Evolutionary conservation across 64 coral and sea anemone genomes (phyloP).

Genomic region (Montipora sp.): DNA sequence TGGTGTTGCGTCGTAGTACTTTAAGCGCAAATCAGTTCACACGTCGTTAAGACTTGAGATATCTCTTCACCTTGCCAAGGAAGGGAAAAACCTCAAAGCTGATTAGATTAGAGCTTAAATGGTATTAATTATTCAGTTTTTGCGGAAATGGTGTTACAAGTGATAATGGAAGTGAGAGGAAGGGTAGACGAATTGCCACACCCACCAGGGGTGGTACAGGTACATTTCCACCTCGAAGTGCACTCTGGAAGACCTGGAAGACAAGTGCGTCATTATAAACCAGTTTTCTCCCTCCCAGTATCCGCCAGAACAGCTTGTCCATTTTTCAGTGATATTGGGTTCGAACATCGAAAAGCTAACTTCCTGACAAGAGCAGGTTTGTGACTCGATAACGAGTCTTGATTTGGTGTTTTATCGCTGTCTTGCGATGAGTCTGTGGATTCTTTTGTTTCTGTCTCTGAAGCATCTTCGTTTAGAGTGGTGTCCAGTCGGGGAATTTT

Average conservation of each 20-base stretch:
- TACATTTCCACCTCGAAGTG: neutral
- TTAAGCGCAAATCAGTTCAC: too few species aligned
- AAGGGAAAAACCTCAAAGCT: too few species aligned
- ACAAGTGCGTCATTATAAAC: neutral
- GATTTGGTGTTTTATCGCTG: conserved; percentile 45
- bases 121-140: too few species aligned
- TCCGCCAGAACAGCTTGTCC: neutral
- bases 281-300: neutral
- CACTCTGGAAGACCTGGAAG: neutral
- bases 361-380: conserved; percentile 85
- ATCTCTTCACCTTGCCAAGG: too few species aligned
- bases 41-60: too few species aligned
- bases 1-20: too few species aligned
- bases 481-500: conserved; percentile 32
- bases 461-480: conserved; percentile 47
- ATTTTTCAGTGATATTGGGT: neutral
- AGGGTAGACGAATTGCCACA: too few species aligned
- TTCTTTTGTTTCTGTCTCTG: conserved; percentile 71
- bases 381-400: conserved; percentile 33
- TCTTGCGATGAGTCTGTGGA: conserved; percentile 65
- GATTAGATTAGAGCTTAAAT: too few species aligned
- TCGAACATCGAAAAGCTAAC: conserved; percentile 73
- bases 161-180: too few species aligned
- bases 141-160: too few species aligned
- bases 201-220: too few species aligned